phyloP scores from a whole-genome alignment of 2,797 vertebrate species.

The Sebastes flavidus region DNA sequence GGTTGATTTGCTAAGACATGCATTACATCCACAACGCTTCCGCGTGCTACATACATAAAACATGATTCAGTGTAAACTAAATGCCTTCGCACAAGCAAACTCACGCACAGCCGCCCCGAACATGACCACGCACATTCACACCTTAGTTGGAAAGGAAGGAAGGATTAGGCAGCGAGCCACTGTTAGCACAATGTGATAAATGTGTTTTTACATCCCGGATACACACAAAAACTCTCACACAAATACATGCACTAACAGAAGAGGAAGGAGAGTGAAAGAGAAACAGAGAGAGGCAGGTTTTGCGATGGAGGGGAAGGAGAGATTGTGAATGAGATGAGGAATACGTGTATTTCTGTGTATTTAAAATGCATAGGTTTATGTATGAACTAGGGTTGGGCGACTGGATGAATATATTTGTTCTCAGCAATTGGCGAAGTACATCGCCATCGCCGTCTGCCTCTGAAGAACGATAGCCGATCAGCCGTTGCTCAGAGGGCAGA shows the following conservation, averaged over 20 bases:
- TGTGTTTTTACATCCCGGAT: conserved; percentile 21
- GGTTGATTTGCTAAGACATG: conserved; percentile 15
- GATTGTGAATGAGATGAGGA: not conserved
- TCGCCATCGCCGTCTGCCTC: no score
- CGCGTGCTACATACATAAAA: conserved; percentile 52
- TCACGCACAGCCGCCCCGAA: not conserved
- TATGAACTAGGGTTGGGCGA: not conserved
- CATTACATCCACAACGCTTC: conserved; percentile 5
- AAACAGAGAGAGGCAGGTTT: not conserved
- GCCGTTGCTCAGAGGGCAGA: no score
- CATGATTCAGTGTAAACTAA: conserved; percentile 44
- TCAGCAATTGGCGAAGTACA: no score
- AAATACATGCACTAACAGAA: not conserved
- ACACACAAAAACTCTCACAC: not conserved
- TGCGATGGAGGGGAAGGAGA: not conserved
- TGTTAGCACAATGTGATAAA: conserved; percentile 32
- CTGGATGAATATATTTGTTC: no score
- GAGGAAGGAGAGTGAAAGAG: not conserved
- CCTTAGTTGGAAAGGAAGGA: not conserved
- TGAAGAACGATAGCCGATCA: no score
- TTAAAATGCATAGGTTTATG: not conserved
- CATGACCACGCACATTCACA: conserved; percentile 2
- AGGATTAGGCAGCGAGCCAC: not conserved
- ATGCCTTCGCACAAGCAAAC: conserved; percentile 10
- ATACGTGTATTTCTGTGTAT: not conserved